Percentiles rank a stretch among this genome's conserved stretches.
Evolutionary conservation across 2,888 invertebrate species (phyloP).

Genomic region (Globia sparganii): DNA sequence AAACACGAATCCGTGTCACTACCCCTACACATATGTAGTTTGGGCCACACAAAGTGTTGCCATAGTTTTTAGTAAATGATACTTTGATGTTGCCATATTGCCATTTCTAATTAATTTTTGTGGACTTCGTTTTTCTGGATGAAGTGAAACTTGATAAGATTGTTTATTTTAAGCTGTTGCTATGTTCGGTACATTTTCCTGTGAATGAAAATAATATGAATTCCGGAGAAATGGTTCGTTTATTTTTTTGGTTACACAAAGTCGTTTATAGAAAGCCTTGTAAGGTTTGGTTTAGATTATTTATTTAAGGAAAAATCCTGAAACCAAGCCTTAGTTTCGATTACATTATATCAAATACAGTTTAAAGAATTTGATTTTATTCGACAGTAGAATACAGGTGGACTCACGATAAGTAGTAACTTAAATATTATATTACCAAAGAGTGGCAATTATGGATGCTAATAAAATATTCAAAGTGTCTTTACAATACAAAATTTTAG

Average conservation of each 20-base stretch:
- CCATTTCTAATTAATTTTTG: neutral
- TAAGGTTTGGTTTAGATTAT: constrained; percentile 5
- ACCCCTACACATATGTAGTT: constrained; percentile 1
- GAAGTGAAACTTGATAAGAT: neutral
- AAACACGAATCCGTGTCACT: constrained; percentile 28
- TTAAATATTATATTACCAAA: neutral
- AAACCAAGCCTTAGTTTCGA: neutral
- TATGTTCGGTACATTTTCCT: neutral
- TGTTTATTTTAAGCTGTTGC: neutral
- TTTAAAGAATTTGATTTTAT: neutral
- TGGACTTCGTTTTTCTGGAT: neutral
- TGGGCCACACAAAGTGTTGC: neutral
- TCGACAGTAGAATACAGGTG: neutral
- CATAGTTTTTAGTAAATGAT: constrained; percentile 1
- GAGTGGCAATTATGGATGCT: neutral
- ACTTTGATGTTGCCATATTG: neutral
- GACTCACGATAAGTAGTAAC: neutral
- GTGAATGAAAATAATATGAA: constrained; percentile 7
- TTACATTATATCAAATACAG: neutral
- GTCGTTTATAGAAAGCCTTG: neutral
- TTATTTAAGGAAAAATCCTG: neutral
- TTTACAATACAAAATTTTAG: neutral
- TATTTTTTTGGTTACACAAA: neutral
- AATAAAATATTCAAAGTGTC: constrained; percentile 2
- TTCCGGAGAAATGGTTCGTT: neutral